Evolutionary conservation across 92 coral and sea anemone genomes (phyloP).

Genomic region (Pocillopora meandrina): DNA sequence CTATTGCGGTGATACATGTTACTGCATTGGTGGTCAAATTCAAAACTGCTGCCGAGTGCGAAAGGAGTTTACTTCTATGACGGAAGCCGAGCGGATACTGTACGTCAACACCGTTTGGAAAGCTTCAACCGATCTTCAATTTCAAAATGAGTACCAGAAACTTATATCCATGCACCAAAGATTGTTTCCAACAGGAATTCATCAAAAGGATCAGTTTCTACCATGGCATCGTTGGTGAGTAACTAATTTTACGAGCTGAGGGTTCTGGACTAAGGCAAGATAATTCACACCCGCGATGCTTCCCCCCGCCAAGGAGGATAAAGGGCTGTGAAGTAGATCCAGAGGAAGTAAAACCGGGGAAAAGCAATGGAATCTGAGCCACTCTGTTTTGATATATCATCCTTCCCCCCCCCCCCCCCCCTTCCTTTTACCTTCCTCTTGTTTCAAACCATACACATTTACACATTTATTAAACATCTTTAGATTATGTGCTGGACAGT

Average conservation of each 20-base stretch:
- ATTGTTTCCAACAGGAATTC: slow-evolving; percentile 45
- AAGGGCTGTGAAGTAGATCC: too few species aligned
- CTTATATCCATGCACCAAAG: slow-evolving; percentile 25
- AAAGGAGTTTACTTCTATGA: slow-evolving; percentile 46
- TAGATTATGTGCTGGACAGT: too few species aligned
- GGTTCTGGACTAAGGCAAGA: not conserved
- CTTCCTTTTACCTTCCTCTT: too few species aligned
- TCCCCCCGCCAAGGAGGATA: too few species aligned
- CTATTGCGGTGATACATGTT: slow-evolving; percentile 3
- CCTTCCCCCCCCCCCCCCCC: too few species aligned
- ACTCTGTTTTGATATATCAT: too few species aligned
- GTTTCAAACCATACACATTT: too few species aligned
- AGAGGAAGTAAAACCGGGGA: too few species aligned
- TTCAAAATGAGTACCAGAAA: slow-evolving; percentile 6
- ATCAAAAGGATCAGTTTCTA: slow-evolving; percentile 38
- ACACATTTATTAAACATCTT: too few species aligned
- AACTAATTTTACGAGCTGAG: not conserved
- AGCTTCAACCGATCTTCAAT: slow-evolving; percentile 7
- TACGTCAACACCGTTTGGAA: slow-evolving; percentile 29
- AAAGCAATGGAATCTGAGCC: too few species aligned
- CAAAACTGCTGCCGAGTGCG: slow-evolving; percentile 42
- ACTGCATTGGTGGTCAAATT: slow-evolving; percentile 11
- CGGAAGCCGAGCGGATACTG: slow-evolving; percentile 23
- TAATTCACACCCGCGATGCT: too few species aligned
- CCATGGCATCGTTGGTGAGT: slow-evolving; percentile 55